Evolutionary conservation across 2,797 vertebrate species (phyloP), one percentile per base, ranked within the genome.

Genomic region (Adrianichthys oophorus): DNA sequence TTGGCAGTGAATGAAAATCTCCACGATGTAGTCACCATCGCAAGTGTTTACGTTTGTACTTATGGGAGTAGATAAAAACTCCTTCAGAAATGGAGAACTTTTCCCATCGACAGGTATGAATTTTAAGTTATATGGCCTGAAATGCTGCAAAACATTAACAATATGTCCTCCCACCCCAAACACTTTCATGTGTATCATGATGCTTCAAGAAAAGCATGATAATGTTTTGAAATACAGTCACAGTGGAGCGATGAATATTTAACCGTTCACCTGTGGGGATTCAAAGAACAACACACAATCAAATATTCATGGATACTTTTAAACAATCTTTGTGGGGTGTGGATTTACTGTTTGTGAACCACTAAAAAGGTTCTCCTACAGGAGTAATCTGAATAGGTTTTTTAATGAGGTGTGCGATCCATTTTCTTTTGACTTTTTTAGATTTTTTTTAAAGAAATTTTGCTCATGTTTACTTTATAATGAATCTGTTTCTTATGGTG

Each of bases 241-340:
- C 46, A 42, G 23, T 52, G 23, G 40, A 23, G 40, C 16, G 1
- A 68, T 79, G 37, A 78, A 80, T 84, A 84, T 75, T 81, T 79
- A 74, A 83, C 40, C 16, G 41, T 48, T 76, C 49, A 78, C 72
- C 77, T 69, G 52, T 60, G 65, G 59, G 64, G 54, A 80, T 81
- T 59, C 62, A 65, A 73, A 67, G 70, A 79, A 73, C 67, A 70
- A 82, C 51, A 67, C 48, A 52, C 17, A 61, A 70, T 73, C 24
- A 44, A 78, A 78, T 76, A 73, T 78, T 81, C 56, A 82, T 82
- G 74, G 69, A 43, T 54, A 63, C 47, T 72, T 78, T 71, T 57
- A 66, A 76, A 71, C 53, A 70, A 48, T 65, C 41, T 66, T 47
- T 21, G 24, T 56, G 44, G 46, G 24, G 41, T 47, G 42, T 44